Conservation (phyloP, 2,113 vertebrate species). For the Neotragus pygmaeus region DNA sequence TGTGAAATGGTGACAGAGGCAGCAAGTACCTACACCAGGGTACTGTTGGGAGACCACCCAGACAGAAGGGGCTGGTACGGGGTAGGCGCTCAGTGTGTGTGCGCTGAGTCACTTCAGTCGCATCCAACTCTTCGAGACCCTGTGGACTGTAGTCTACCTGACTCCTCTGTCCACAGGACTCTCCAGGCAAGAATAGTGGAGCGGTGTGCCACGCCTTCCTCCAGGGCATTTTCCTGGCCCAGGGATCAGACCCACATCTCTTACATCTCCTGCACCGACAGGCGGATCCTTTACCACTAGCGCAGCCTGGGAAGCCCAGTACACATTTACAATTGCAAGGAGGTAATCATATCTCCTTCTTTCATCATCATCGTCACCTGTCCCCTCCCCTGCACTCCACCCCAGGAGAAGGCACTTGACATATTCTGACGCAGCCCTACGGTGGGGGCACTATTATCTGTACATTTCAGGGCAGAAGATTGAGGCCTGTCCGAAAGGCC, state of each 20-base stretch:
- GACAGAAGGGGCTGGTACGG: not conserved
- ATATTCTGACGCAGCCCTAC: not conserved
- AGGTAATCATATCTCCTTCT: not conserved
- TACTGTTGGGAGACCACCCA: not conserved
- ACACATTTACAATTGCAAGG: not conserved
- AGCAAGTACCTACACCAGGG: accelerated
- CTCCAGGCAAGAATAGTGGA: not conserved
- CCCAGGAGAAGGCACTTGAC: not conserved
- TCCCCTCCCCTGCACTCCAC: not conserved
- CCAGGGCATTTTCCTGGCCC: not conserved
- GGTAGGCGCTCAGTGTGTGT: not conserved
- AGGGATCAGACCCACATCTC: not conserved
- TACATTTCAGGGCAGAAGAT: not conserved
- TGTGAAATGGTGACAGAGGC: not conserved
- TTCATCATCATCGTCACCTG: not conserved
- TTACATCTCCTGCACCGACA: not conserved
- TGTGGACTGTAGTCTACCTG: not conserved
- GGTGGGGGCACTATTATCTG: not conserved
- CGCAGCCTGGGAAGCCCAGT: not conserved
- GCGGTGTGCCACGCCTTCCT: not conserved
- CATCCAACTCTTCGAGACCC: not conserved
- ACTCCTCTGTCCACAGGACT: not conserved
- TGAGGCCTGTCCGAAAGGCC: not conserved
- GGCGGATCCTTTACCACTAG: not conserved
- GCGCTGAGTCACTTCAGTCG: not conserved